Base-by-base conservation (phyloP, 2,113 vertebrate species). In the Pseudorectes ferrugineus region DNA sequence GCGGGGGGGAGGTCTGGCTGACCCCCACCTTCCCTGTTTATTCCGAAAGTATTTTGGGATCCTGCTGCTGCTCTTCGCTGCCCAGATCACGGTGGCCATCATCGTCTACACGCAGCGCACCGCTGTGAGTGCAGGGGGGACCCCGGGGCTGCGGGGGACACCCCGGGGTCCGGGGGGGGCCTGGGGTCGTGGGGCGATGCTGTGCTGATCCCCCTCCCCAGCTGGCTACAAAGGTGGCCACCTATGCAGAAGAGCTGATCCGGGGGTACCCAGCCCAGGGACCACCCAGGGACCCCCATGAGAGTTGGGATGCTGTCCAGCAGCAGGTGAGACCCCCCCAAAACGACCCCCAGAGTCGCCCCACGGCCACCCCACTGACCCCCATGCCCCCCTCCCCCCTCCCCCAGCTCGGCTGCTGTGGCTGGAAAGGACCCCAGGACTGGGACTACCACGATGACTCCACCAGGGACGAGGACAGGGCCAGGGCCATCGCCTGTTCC, bases 141-240 rank as follows among this genome's bases (percentile, higher is more conserved):
- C 7, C 25, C 38, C 2, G 9, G 28, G n/a, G 22, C 12, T 26
- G 4, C 7, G 13, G 45, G 23, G 28, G 20, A 12, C 17, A 45
- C 25, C 12, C 31, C 1, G 10, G 15, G 38, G 22, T 10, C 4
- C n/a, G 1, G 2, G 8, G 25, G 29, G 38, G 6, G 13, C 42
- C 52, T 4, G 12, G 15, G 19, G 8, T 42, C 17, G 1, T 4
- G 28, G 40, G 40, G 24, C n/a, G 9, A 20, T 23, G n/a, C 48
- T 18, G 40, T 48, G 48, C 66, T 55, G 9, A 63, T 38, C 8
- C n/a, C 13, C 9, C 11, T 54, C 31, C 17, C 58, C 66, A 88
- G 85, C 75, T 88, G 49, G 58, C 66, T 31, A 8, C 31, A 8
- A 72, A 72, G 49, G 67, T 88, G 58, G 85, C 85, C 42, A 2